phyloP scores from a whole-genome alignment of 2,797 vertebrate species.

The Silurus aristotelis region DNA sequence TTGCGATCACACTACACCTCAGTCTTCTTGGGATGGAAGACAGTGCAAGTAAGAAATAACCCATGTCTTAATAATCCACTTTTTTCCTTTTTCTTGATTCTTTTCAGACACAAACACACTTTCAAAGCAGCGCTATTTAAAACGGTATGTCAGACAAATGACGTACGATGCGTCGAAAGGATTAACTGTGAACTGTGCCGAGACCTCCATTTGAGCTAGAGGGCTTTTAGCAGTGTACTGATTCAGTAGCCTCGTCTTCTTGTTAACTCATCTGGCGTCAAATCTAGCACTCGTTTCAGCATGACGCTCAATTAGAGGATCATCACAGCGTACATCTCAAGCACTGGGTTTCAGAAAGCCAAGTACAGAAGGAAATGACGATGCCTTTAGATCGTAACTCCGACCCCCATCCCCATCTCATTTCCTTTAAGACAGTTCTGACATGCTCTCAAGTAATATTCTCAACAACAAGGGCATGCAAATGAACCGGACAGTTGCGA shows the following conservation, averaged over 20 bases:
- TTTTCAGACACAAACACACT: neutral
- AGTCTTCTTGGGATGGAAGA: neutral
- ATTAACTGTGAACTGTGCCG: constrained; percentile 28
- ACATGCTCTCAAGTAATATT: constrained; percentile 9
- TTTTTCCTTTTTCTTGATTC: neutral
- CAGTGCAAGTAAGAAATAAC: neutral
- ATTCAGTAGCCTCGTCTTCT: constrained; percentile 67
- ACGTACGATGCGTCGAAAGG: constrained; percentile 77
- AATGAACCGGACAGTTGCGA: neutral
- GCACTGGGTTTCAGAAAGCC: neutral
- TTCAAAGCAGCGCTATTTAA: neutral
- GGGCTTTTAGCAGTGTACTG: constrained; percentile 28
- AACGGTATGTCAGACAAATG: constrained; percentile 65
- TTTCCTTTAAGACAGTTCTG: constrained; percentile 3
- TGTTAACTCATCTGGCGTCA: constrained; percentile 17
- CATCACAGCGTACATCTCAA: constrained; percentile 6
- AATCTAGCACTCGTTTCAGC: constrained; percentile 1
- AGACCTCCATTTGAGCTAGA: constrained; percentile 24
- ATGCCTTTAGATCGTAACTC: constrained; percentile 2
- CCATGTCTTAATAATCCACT: neutral
- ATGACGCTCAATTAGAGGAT: constrained; percentile 5
- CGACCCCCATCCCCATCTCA: constrained; percentile 13
- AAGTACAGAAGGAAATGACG: constrained; percentile 7
- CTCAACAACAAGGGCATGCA: neutral
- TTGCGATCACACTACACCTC: neutral